phyloP scores from a whole-genome alignment of 1,140 invertebrate genomes.

The Philotrypesis tridentata region DNA sequence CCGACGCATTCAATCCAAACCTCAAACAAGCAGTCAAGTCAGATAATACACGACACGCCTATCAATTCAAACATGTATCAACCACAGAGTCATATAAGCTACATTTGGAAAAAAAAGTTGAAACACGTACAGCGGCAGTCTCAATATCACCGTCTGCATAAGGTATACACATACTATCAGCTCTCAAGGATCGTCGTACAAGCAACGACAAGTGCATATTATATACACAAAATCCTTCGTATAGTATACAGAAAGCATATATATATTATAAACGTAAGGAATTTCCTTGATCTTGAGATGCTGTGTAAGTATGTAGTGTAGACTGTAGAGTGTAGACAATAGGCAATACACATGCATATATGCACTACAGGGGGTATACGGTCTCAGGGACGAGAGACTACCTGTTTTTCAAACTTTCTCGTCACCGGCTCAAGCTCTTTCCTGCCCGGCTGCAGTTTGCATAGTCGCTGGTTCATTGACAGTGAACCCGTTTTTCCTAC shows the following conservation, averaged over 20 bases:
- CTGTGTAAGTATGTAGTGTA: too few relatives aligned
- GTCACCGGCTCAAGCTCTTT: not conserved
- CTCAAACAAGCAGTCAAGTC: too few relatives aligned
- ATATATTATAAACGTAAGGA: not conserved
- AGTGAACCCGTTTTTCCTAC: conserved; percentile 31
- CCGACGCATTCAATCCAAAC: too few relatives aligned
- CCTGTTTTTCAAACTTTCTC: conserved; percentile 18
- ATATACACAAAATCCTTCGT: not conserved
- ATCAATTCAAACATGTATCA: not conserved
- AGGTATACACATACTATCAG: not conserved
- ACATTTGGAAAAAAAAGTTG: not conserved
- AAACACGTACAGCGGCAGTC: too few relatives aligned
- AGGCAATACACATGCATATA: too few relatives aligned
- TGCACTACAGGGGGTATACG: not conserved
- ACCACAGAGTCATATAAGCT: not conserved
- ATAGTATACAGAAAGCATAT: too few relatives aligned
- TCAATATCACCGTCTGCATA: not conserved
- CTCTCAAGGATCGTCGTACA: not conserved
- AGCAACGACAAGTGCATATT: not conserved
- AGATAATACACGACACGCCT: not conserved
- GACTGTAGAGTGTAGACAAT: not conserved
- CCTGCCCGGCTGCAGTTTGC: not conserved
- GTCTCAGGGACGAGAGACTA: not conserved
- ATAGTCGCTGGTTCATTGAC: conserved; percentile 25
- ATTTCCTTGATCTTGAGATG: not conserved